Percentiles rank a stretch among this genome's conserved stretches.
Evolutionary conservation across 2,888 invertebrate genomes (phyloP).

Genomic region (Choreutis nemorana): DNA sequence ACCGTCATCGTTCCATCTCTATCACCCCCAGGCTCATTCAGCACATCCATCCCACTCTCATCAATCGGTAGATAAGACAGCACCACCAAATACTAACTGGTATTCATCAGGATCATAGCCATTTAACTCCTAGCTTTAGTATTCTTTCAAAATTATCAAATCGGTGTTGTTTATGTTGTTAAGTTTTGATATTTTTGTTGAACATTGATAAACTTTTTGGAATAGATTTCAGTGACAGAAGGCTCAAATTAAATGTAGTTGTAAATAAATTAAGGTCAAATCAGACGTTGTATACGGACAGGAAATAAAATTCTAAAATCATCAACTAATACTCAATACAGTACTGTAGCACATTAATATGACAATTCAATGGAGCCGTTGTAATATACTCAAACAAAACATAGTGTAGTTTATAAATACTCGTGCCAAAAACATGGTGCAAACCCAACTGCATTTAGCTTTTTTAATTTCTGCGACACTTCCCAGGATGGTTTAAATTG

Average conservation of each 20-base stretch:
- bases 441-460: slow-evolving; percentile 13
- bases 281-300: too few relatives aligned
- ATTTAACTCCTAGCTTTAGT: slow-evolving; percentile 14
- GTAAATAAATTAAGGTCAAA: too few relatives aligned
- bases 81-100: slow-evolving; percentile 77
- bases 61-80: slow-evolving; percentile 67
- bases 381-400: too few relatives aligned
- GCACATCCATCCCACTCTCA: slow-evolving; percentile 52
- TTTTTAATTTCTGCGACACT: too few relatives aligned
- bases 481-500: too few relatives aligned
- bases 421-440: slow-evolving; percentile 20
- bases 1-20: slow-evolving; percentile 84
- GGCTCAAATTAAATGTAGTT: slow-evolving; percentile 6
- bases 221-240: slow-evolving; percentile 1
- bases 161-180: slow-evolving; percentile 1
- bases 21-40: slow-evolving; percentile 72
- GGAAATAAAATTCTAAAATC: too few relatives aligned
- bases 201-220: background rate
- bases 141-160: slow-evolving; percentile 1
- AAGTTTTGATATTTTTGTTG: background rate
- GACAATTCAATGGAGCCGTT: too few relatives aligned
- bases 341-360: too few relatives aligned
- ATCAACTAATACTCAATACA: too few relatives aligned
- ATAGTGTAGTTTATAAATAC: slow-evolving; percentile 10
- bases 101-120: slow-evolving; percentile 81